Evolutionary conservation across 1,140 invertebrate genomes (phyloP).

Genomic region (Tetramorium simillimum): DNA sequence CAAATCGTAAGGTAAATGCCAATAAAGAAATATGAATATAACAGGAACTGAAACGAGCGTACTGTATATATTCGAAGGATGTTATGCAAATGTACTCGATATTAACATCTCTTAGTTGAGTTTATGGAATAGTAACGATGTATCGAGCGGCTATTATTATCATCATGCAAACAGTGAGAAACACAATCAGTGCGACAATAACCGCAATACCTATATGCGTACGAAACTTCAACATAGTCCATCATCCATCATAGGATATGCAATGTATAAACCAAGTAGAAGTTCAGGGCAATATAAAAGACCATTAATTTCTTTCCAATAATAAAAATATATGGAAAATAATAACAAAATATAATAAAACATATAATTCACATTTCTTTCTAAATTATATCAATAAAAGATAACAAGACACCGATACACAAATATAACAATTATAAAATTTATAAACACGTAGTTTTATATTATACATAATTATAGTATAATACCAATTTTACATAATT

Average conservation of each 20-base stretch:
- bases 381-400: background rate
- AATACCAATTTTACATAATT: background rate
- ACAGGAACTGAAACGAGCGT: background rate
- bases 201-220: slow-evolving; percentile 4
- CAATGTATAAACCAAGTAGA: background rate
- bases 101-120: slow-evolving; percentile 53
- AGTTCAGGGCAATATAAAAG: background rate
- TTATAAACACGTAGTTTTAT: background rate
- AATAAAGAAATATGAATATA: slow-evolving; percentile 8
- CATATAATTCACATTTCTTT: background rate
- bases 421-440: background rate
- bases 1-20: background rate
- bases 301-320: background rate
- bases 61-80: background rate
- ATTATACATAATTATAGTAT: background rate
- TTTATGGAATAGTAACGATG: slow-evolving; percentile 48
- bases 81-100: slow-evolving; percentile 31
- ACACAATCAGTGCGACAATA: slow-evolving; percentile 43
- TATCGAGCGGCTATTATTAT: slow-evolving; percentile 59
- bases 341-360: background rate
- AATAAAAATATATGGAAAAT: slow-evolving; percentile 6
- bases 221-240: slow-evolving; percentile 44
- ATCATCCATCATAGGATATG: slow-evolving; percentile 21
- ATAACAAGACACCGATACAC: background rate
- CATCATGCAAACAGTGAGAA: slow-evolving; percentile 37